Percentiles rank a stretch among this genome's conserved stretches.
These are phyloP conservation scores for Catagonus wagneri DNA, from an alignment of 2,113 vertebrate genomes.

Conservation along the genomic window DNA sequence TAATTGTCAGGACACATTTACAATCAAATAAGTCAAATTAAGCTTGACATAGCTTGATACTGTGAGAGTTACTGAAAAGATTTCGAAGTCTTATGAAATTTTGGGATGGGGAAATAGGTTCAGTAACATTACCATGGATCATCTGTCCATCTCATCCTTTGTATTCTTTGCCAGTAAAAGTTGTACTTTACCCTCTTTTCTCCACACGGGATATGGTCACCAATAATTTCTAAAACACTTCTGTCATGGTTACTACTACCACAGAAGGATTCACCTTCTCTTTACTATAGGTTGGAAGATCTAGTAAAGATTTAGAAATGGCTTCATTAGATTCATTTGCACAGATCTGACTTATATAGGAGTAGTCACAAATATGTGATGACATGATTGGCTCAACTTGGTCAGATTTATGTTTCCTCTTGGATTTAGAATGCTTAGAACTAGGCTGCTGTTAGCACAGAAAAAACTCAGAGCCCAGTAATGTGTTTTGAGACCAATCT, in stretches of 20 bases:
- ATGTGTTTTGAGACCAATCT: neutral
- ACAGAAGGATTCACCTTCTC: neutral
- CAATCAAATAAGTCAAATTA: neutral
- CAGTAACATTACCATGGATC: neutral
- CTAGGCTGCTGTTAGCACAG: neutral
- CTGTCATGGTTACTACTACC: neutral
- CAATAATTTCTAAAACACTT: neutral
- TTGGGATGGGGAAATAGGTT: neutral
- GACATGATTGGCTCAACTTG: neutral
- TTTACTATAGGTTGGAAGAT: conserved; percentile 11
- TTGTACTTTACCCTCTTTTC: neutral
- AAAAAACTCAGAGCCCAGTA: neutral
- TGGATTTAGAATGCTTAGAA: neutral
- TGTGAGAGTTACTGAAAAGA: neutral
- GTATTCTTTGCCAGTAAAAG: neutral
- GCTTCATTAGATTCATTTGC: neutral
- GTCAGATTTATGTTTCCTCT: neutral
- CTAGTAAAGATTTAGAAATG: neutral
- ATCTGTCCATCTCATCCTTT: neutral
- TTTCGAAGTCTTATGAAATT: neutral
- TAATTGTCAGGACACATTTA: neutral
- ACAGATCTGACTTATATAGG: neutral
- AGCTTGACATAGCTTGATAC: neutral
- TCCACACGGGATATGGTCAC: neutral
- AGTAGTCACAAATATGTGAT: neutral